Base-by-base conservation (phyloP, 2,113 vertebrate genomes). In the Melierax canorus region DNA sequence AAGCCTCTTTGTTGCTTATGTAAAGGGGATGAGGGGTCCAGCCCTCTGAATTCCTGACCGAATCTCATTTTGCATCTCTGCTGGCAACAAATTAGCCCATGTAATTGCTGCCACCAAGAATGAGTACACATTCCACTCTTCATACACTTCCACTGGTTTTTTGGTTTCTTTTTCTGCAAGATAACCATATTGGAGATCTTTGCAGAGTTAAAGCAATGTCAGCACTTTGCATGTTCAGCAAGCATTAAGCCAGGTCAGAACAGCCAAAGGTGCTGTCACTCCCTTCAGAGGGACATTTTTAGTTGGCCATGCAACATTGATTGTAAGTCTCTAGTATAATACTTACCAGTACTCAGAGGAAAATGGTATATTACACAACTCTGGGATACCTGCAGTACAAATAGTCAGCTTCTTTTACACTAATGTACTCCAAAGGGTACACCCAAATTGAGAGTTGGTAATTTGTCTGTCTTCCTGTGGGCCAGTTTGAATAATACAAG, bases 21-120 rank as follows among this genome's bases (percentile, higher is more conserved):
- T 76, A 84, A 71, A 74, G 89, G 56, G 89, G 89, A 84, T 74
- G 46, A 95, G 81, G 30, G 80, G 76, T 96, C 68, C 86, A 96
- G 83, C 86, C 80, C 80, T 89, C 56, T 75, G 89, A 94, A 96
- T 94, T 95, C 89, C 89, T 96, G 53, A 71, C 38, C 0, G 0
- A 78, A 92, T 92, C 60, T 96, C 64, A 64, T 95, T 95, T 96
- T 97, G 96, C 60, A 22, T 92, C 93, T 94, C 88, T 95, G 75
- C 79, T 94, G 89, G 86, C 91, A 81, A 84, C 86, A 92, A 88
- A 91, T 94, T 84, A 81, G n/a, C 22, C 45, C 9, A 15, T 34
- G n/a, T 92, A 81, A 62, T 81, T 87, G 60, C 55, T 84, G 60
- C 36, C 30, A 67, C 50, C 15, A 36, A 86, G 66, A 82, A 55